Base-by-base conservation (phyloP, 2,888 invertebrate species). In the Belgica antarctica region DNA sequence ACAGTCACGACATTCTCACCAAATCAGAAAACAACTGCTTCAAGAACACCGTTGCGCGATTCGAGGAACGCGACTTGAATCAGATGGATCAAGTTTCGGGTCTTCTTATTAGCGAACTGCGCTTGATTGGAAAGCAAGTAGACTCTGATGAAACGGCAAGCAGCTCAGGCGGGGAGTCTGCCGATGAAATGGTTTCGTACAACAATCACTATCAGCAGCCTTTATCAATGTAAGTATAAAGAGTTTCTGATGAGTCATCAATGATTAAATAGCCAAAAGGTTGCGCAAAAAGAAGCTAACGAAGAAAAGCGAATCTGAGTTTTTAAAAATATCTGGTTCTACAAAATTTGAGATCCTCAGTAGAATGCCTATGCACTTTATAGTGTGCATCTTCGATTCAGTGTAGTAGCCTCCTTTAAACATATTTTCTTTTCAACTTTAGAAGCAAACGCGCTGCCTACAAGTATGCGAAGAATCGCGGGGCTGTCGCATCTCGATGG, bases 121-220 rank as follows among this genome's bases (percentile, higher is more conserved):
- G 86, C 25, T 82, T 89, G 72, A 85, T 93, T 70, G 89, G 92
- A 77, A 83, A 84, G 71, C 87, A 88, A 75, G 82, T 93, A 73
- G 96, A 96, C 79, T 94, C 94, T 1, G 96, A 96, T 81, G 94
- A 92, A 34, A 96, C 96, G 1, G 93, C 89, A 15, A 94, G 94
- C 72, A 95, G 94, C 76, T 95, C 95, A 15, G 96, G 94, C 68
- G 94, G 93, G 31, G 96, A 96, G 79, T 94, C 94, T 76, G 92
- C 92, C 79, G 95, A 96, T 82, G 95, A 96, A 79, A 86, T 89
- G 81, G 86, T 90, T 73, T 80, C 82, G 72, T 92, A 89, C 80
- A 90, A 87, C 78, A 92, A 92, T 80, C 83, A 86, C 62, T 86
- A 87, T 76, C 90, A 90, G 76, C 88, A 89, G 75, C 85, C 85